Evolutionary conservation across 2,113 vertebrate genomes (phyloP).

Genomic region (Melanostigma gelatinosum): DNA sequence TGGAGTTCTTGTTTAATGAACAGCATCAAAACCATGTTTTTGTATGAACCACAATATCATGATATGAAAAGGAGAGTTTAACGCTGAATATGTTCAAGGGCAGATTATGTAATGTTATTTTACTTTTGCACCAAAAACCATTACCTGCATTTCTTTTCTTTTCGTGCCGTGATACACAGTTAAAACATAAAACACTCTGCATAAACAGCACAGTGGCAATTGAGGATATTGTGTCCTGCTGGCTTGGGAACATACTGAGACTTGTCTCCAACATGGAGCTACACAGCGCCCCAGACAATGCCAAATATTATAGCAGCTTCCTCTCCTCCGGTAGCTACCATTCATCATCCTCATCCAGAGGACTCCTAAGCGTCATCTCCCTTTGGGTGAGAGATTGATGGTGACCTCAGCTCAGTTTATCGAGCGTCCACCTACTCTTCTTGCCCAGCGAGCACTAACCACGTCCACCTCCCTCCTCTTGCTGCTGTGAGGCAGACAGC

Average conservation of each 20-base stretch:
- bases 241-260: slow-evolving; percentile 36
- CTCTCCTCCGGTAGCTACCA: slow-evolving; percentile 39
- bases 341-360: slow-evolving; percentile 66
- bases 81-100: neutral
- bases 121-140: neutral
- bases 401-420: slow-evolving; percentile 69
- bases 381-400: slow-evolving; percentile 70
- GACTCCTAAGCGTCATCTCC: slow-evolving; percentile 47
- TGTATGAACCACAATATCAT: neutral
- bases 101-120: slow-evolving; percentile 3
- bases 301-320: slow-evolving; percentile 64
- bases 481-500: slow-evolving; percentile 38
- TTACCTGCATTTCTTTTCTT: neutral
- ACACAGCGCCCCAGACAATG: slow-evolving; percentile 38
- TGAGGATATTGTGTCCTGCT: slow-evolving; percentile 5
- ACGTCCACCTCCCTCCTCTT: slow-evolving; percentile 3
- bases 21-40: neutral
- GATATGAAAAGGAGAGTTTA: neutral
- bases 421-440: slow-evolving; percentile 51
- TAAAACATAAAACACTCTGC: neutral
- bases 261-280: slow-evolving; percentile 33
- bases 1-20: neutral
- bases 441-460: slow-evolving; percentile 44
- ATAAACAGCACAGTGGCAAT: neutral
- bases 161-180: neutral